phyloP scores from a whole-genome alignment of 2,113 vertebrate genomes.

The Garra rufa region DNA sequence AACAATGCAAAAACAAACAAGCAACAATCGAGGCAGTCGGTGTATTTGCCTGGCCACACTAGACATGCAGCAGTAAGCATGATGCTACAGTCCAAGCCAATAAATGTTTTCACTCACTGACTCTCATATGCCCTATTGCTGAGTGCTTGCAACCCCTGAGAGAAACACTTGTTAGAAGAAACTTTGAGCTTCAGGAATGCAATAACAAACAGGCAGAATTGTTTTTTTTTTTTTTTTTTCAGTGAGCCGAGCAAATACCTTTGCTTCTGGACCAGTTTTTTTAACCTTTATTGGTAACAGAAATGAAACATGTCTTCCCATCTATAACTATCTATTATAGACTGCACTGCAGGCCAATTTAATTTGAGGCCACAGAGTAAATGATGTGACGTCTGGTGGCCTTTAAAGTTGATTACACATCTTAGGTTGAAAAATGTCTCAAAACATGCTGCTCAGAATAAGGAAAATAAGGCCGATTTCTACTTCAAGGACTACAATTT shows the following conservation, averaged over 20 bases:
- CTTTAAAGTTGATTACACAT: slow-evolving; percentile 53
- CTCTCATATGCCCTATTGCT: not conserved
- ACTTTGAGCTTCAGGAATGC: slow-evolving; percentile 25
- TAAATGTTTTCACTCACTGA: slow-evolving; percentile 6
- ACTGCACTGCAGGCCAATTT: slow-evolving; percentile 48
- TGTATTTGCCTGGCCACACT: not conserved
- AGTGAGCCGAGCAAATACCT: slow-evolving; percentile 45
- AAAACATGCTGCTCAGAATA: slow-evolving; percentile 1
- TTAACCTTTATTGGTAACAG: slow-evolving; percentile 38
- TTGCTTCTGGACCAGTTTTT: slow-evolving; percentile 25
- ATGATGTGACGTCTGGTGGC: slow-evolving; percentile 45
- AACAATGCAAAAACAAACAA: slow-evolving; percentile 9
- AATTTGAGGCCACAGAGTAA: slow-evolving; percentile 50
- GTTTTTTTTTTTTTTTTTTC: slow-evolving; percentile 33
- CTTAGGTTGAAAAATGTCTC: slow-evolving; percentile 42
- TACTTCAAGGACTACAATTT: not conserved
- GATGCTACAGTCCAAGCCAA: not conserved
- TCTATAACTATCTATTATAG: slow-evolving; percentile 54
- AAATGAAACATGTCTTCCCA: slow-evolving; percentile 43
- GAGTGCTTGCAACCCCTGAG: slow-evolving; percentile 4
- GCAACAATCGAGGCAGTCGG: not conserved
- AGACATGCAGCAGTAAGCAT: not conserved
- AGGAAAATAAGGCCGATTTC: not conserved
- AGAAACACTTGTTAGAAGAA: slow-evolving; percentile 25
- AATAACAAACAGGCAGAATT: slow-evolving; percentile 45